Base-by-base conservation (phyloP, 2,888 invertebrate species). In the Agrotis ipsilon region DNA sequence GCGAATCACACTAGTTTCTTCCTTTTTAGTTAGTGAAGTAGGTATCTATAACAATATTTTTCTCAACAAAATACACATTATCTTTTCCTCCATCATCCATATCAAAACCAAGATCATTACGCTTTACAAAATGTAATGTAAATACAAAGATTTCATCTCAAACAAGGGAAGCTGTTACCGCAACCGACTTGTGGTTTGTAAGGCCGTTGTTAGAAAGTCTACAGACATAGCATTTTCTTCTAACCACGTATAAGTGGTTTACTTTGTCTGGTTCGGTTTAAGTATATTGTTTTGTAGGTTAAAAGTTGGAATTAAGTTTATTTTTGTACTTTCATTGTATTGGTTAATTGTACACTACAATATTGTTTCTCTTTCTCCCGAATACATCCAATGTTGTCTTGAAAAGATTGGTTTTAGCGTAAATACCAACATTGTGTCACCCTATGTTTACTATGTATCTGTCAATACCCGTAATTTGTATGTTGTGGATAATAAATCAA, bases 141-240 rank as follows among this genome's bases (percentile, higher is more conserved):
- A 74, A 72, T 62, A 69, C 65, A 61, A 48, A 75, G 46, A 65
- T 61, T 72, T 63, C 48, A 75, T 73, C 65, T 62, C 5, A 18
- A 81, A 65, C 68, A 46, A 66, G 58, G 68, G 74, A 67, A 45
- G 72, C 21, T 60, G 79, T 43, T 46, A 86, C 90, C 88, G 55
- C 89, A 90, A 88, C 71, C 81, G 24, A 81, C 81, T 89, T 90
- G 88, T 48, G 90, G 90, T 82, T 39, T 24, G 32, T 24, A 68
- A 80, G 77, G 69, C 5, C 61, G 67, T 63, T 62, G 72, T 71
- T 70, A 75, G 78, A 85, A 83, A 83, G 70, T 78, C 68, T 69
- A 78, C 49, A 65, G 68, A 76, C 73, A 75, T 52, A 54, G n/a
- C 63, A 70, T 75, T 68, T 77, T 72, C 74, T 57, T 62, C 73